Evolutionary conservation across 2,113 vertebrate genomes (phyloP).

Genomic region (Cricetomys ansorgei): DNA sequence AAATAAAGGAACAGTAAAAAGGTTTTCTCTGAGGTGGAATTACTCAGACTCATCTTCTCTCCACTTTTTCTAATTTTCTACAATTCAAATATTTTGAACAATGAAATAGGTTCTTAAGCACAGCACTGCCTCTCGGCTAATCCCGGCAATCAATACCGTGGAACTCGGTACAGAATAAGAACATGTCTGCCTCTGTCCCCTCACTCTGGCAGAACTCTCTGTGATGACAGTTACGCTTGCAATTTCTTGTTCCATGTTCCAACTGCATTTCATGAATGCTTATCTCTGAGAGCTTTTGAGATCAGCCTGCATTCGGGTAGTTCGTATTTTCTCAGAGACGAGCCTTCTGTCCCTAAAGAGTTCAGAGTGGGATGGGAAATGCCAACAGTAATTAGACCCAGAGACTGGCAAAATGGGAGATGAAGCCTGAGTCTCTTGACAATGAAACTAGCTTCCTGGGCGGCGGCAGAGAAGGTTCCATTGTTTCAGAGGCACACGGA

Average conservation of each 20-base stretch:
- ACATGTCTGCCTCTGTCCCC: not conserved
- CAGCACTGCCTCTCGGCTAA: not conserved
- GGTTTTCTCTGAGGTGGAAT: not conserved
- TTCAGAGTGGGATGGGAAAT: slow-evolving; percentile 77
- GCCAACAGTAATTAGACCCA: slow-evolving; percentile 84
- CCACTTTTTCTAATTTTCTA: slow-evolving; percentile 14
- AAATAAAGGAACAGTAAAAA: not conserved
- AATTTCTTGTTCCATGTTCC: slow-evolving; percentile 7
- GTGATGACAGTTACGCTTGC: not conserved
- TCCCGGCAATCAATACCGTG: not conserved
- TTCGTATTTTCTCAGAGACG: slow-evolving; percentile 81
- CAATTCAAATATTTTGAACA: not conserved
- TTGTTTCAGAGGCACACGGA: slow-evolving; percentile 76
- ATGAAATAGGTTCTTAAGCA: not conserved
- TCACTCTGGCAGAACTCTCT: not conserved
- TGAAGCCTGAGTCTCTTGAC: slow-evolving; percentile 74
- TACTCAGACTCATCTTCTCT: not conserved
- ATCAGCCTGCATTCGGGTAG: not conserved
- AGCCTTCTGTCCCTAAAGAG: slow-evolving; percentile 74
- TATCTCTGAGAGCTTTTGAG: slow-evolving; percentile 34
- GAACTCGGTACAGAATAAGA: too few species aligned
- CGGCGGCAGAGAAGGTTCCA: slow-evolving; percentile 76
- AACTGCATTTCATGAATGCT: slow-evolving; percentile 37
- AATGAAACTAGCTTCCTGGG: slow-evolving; percentile 80
- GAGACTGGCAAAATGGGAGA: slow-evolving; percentile 79